phyloP scores from a whole-genome alignment of 2,888 invertebrate genomes.

The Cryptops parisi region DNA sequence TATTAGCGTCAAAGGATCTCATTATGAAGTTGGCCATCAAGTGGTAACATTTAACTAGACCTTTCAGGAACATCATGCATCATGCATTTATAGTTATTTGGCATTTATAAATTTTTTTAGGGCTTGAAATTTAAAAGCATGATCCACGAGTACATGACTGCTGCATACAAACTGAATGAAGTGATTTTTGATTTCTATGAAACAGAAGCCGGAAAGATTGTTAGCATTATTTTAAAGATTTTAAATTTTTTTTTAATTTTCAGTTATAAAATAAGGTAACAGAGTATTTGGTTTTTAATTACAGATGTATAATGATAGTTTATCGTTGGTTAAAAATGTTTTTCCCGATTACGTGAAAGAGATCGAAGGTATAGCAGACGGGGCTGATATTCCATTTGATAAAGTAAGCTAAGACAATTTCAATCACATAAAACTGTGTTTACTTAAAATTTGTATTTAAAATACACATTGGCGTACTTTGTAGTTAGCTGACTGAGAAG shows the following conservation, averaged over 20 bases:
- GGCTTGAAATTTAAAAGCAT: constrained; percentile 60
- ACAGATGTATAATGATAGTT: constrained; percentile 54
- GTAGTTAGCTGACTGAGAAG: too few species aligned
- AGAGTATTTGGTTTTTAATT: too few species aligned
- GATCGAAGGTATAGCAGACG: constrained; percentile 67
- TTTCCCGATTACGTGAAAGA: constrained; percentile 72
- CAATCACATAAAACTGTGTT: neutral
- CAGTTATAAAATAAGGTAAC: too few species aligned
- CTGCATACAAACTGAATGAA: too few species aligned
- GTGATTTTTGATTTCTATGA: too few species aligned
- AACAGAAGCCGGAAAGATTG: too few species aligned
- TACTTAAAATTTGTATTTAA: constrained; percentile 21
- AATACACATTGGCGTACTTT: too few species aligned
- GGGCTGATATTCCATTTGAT: constrained; percentile 64
- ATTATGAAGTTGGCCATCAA: constrained; percentile 7
- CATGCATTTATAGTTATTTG: too few species aligned
- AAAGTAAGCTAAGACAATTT: constrained; percentile 43
- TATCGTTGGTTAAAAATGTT: constrained; percentile 48
- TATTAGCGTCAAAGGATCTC: neutral
- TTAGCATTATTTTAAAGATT: too few species aligned
- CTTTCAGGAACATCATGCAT: neutral
- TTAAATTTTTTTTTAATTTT: too few species aligned
- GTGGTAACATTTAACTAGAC: neutral
- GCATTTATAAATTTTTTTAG: constrained; percentile 37
- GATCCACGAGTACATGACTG: constrained; percentile 59